phyloP scores from a whole-genome alignment of 2,113 vertebrate species.

The Colius striatus region DNA sequence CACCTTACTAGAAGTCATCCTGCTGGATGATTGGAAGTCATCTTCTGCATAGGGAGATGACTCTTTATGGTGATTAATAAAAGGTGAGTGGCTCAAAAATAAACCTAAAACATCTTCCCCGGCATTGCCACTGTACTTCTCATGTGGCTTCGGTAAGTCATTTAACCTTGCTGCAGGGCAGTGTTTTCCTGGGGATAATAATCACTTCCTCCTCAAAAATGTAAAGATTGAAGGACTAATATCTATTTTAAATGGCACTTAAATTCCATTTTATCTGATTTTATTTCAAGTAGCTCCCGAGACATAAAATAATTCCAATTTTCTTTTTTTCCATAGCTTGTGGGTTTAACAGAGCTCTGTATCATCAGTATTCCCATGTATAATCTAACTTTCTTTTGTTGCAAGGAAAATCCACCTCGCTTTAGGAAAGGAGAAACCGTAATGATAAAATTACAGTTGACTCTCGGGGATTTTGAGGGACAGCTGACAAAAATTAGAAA shows the following conservation, averaged over 20 bases:
- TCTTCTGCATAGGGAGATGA: not conserved
- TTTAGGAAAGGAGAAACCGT: not conserved
- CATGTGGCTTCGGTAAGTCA: not conserved
- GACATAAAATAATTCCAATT: not conserved
- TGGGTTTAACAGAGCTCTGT: not conserved
- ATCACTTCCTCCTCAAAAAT: not conserved
- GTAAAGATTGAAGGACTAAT: not conserved
- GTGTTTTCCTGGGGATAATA: not conserved
- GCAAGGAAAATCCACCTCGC: not conserved
- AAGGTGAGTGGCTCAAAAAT: not conserved
- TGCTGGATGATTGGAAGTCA: not conserved
- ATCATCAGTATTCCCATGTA: not conserved
- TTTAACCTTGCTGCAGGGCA: not conserved
- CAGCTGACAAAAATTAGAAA: conserved; percentile 32
- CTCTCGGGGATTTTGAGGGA: not conserved
- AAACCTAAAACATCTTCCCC: not conserved
- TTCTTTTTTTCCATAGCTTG: not conserved
- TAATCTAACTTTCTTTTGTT: conserved; percentile 9
- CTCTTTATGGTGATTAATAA: not conserved
- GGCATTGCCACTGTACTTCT: not conserved
- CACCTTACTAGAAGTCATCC: not conserved
- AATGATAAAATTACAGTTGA: conserved; percentile 32
- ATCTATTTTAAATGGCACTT: not conserved
- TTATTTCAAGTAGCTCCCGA: not conserved
- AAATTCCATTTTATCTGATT: not conserved